Percentiles rank a stretch among this genome's conserved stretches.
These are phyloP conservation scores for Lottia gigantea DNA, from an alignment of 2,888 invertebrate genomes.

Conservation along the genomic window DNA sequence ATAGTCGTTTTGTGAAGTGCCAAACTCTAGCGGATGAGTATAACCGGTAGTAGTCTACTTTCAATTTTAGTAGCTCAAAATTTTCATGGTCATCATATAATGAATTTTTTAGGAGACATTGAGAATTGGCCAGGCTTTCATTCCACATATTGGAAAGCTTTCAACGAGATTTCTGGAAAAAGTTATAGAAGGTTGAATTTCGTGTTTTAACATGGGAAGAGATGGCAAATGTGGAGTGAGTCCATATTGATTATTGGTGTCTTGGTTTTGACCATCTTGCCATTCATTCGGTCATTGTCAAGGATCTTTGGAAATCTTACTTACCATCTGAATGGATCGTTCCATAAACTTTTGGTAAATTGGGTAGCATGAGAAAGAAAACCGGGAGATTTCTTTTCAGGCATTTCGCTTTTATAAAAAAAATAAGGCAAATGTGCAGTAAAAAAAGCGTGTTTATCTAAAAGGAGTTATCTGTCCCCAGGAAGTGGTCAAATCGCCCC, in stretches of 20 bases:
- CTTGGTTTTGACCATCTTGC: neutral
- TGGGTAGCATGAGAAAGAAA: constrained; percentile 6
- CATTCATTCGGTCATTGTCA: neutral
- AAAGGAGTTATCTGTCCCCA: neutral
- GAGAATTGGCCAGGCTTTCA: too few species aligned
- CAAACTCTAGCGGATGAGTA: too few species aligned
- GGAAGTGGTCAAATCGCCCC: neutral
- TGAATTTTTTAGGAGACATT: too few species aligned
- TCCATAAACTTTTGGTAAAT: constrained; percentile 20
- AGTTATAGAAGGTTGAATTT: too few species aligned
- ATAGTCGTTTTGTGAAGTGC: too few species aligned
- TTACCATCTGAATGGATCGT: constrained; percentile 22
- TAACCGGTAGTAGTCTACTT: too few species aligned
- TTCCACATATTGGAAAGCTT: too few species aligned
- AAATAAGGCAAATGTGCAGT: neutral
- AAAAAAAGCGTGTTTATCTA: neutral
- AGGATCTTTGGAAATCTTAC: neutral
- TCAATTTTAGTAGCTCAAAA: too few species aligned
- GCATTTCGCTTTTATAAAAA: neutral
- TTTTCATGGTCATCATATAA: too few species aligned
- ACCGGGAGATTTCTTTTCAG: neutral
- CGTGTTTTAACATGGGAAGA: too few species aligned
- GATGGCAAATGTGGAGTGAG: too few species aligned
- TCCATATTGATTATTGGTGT: neutral
- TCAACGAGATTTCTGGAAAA: too few species aligned